Evolutionary conservation across 2,113 vertebrate species (phyloP).

Genomic region (Vidua chalybeata): DNA sequence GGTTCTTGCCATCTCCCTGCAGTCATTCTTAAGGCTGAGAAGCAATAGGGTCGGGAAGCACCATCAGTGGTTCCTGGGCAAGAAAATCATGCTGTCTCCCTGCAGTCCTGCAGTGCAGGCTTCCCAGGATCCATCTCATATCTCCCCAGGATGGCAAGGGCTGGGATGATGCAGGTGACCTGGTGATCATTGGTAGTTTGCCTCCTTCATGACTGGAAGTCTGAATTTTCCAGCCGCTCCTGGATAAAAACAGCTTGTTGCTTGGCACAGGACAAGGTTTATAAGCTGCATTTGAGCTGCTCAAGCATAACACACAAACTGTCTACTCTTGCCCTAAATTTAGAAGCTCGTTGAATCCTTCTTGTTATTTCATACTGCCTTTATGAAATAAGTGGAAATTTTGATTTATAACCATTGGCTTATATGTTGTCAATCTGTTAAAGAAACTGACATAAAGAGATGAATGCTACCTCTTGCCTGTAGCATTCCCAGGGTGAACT

Average conservation of each 20-base stretch:
- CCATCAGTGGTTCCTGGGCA: background rate
- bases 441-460: background rate
- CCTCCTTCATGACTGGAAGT: background rate
- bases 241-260: background rate
- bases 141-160: background rate
- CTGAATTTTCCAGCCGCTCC: background rate
- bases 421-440: background rate
- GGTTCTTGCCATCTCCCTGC: background rate
- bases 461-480: background rate
- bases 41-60: background rate
- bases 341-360: background rate
- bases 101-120: background rate
- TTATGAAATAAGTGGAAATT: background rate
- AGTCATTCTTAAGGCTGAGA: background rate
- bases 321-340: background rate
- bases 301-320: background rate
- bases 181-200: background rate
- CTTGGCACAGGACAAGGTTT: background rate
- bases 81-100: background rate
- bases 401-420: background rate
- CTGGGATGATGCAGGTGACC: background rate
- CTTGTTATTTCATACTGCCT: background rate
- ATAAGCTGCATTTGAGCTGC: background rate
- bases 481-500: background rate
- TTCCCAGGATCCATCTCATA: background rate